Evolutionary conservation across 2,888 invertebrate species (phyloP).

Genomic region (Hydroisotoma schaefferi): DNA sequence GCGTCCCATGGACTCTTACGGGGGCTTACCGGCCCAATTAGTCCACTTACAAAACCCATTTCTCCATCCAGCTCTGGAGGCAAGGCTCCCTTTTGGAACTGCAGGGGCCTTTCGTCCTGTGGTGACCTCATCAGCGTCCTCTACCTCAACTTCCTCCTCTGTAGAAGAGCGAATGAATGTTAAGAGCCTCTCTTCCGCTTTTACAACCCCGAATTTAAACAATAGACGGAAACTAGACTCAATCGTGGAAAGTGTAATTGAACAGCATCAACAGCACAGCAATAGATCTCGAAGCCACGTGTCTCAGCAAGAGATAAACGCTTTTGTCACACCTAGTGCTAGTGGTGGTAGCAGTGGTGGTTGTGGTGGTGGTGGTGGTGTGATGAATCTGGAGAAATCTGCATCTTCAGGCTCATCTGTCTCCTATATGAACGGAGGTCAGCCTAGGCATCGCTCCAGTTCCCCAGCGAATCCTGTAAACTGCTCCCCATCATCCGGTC

Average conservation of each 20-base stretch:
- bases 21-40: constrained; percentile 64
- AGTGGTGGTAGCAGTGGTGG: constrained; percentile 29
- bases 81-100: constrained; percentile 60
- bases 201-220: constrained; percentile 41
- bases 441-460: constrained; percentile 38
- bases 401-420: constrained; percentile 17
- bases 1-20: constrained; percentile 59
- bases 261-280: constrained; percentile 31
- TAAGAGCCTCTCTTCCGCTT: constrained; percentile 45
- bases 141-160: constrained; percentile 52
- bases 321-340: constrained; percentile 24
- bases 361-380: constrained; percentile 32
- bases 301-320: constrained; percentile 22
- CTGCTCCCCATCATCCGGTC: constrained; percentile 33
- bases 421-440: constrained; percentile 38
- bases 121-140: constrained; percentile 59
- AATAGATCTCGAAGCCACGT: constrained; percentile 23
- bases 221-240: constrained; percentile 40
- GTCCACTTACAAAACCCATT: constrained; percentile 70
- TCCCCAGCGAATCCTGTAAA: constrained; percentile 34
- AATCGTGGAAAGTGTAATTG: constrained; percentile 41
- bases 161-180: constrained; percentile 36
- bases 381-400: constrained; percentile 41
- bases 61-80: constrained; percentile 64
- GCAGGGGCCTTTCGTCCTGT: constrained; percentile 60